A percentile compares a stretch with the other conserved stretches of the same genome.
These are phyloP conservation scores for Nesoenas mayeri DNA, from an alignment of 2,113 vertebrate species.

Conservation along the genomic window DNA sequence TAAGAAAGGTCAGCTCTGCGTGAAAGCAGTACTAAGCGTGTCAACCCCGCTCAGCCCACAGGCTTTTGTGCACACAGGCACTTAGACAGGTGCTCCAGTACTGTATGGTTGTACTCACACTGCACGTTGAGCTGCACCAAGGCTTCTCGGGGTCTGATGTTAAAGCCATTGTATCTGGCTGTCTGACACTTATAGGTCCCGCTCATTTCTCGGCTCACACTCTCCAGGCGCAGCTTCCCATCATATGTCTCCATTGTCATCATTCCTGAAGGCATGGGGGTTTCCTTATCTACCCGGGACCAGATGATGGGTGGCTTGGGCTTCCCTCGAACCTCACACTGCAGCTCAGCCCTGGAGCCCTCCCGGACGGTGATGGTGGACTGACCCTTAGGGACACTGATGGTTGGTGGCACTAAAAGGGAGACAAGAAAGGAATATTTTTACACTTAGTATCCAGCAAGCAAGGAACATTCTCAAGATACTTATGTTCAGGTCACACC, in stretches of 20 bases:
- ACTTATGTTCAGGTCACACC: neutral
- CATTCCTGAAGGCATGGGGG: conserved; percentile 84
- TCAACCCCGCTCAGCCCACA: neutral
- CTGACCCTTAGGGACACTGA: conserved; percentile 87
- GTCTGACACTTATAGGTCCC: conserved; percentile 95
- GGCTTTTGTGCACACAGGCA: neutral
- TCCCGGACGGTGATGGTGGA: conserved; percentile 85
- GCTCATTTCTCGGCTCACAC: conserved; percentile 88
- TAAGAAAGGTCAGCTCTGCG: neutral
- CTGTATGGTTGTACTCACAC: conserved; percentile 81
- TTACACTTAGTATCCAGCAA: neutral
- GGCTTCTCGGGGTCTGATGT: conserved; percentile 90
- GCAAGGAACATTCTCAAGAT: neutral
- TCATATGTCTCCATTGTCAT: conserved; percentile 82
- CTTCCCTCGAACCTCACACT: conserved; percentile 91
- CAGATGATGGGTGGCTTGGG: conserved; percentile 92
- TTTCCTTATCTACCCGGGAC: conserved; percentile 92
- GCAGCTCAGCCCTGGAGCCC: conserved; percentile 85
- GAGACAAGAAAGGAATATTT: neutral
- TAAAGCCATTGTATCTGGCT: conserved; percentile 95
- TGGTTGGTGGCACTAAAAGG: conserved; percentile 86
- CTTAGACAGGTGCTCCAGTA: neutral
- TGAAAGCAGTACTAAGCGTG: neutral
- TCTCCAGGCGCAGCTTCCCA: conserved; percentile 86
- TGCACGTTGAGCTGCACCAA: conserved; percentile 93